A percentile compares a stretch with the other conserved stretches of the same genome.
These are phyloP conservation scores for Mesitornis unicolor DNA, from an alignment of 2,113 vertebrate genomes.

Conservation along the genomic window DNA sequence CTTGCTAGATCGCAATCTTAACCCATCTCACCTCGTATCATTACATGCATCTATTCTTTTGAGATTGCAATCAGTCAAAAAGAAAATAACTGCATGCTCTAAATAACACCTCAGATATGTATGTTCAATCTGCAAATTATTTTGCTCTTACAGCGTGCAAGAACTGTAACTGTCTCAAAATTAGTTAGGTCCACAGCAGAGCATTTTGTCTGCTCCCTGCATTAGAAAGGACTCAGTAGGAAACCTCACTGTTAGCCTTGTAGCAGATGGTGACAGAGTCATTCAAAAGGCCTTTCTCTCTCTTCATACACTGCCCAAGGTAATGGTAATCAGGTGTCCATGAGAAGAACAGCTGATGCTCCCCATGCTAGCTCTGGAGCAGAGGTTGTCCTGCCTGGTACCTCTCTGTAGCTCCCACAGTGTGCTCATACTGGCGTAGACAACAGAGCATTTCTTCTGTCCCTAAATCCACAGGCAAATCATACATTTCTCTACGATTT, in stretches of 20 bases:
- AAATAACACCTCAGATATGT: neutral
- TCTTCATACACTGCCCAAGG: accelerated
- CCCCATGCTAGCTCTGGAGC: neutral
- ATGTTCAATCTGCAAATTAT: neutral
- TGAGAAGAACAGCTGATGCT: neutral
- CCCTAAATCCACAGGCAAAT: neutral
- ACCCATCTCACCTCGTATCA: neutral
- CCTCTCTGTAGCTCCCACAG: neutral
- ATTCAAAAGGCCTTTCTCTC: neutral
- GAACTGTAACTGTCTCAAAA: neutral
- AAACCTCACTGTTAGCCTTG: neutral
- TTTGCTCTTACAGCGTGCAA: neutral
- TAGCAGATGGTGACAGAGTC: neutral
- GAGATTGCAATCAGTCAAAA: neutral
- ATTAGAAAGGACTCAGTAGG: neutral
- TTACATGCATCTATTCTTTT: neutral
- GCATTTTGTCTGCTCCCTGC: neutral
- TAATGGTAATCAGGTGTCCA: neutral
- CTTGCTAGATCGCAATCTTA: neutral
- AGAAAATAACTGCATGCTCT: neutral
- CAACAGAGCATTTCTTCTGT: neutral
- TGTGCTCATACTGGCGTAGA: neutral
- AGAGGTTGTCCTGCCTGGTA: neutral
- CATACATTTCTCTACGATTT: neutral
- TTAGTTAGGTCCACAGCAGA: accelerated